These are phyloP conservation scores for Nothocercus julius DNA, from an alignment of 2,113 vertebrate genomes.

Conservation along the genomic window DNA sequence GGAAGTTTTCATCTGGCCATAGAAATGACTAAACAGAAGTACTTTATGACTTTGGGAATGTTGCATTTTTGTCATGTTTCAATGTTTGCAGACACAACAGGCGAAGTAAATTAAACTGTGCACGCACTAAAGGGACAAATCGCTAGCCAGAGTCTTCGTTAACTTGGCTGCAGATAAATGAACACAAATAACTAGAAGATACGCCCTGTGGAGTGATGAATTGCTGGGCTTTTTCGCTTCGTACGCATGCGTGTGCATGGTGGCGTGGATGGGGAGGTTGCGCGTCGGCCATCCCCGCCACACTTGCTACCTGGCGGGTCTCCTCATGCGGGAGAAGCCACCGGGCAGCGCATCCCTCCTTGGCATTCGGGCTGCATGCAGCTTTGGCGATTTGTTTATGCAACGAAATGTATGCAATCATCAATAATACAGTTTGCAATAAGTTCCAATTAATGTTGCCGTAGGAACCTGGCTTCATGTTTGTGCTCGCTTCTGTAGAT, in stretches of 20 bases:
- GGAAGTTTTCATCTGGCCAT: conserved; percentile 16
- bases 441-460: conserved; percentile 30
- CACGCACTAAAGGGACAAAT: background rate
- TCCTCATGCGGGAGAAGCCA: background rate
- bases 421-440: background rate
- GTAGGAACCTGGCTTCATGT: conserved; percentile 25
- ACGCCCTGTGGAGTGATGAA: background rate
- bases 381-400: conserved; percentile 20
- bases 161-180: background rate
- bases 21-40: conserved; percentile 6
- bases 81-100: conserved; percentile 17
- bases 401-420: background rate
- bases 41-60: background rate
- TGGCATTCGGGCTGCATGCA: background rate
- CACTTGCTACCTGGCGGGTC: background rate
- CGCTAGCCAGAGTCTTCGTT: background rate
- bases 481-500: conserved; percentile 27
- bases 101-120: conserved; percentile 44
- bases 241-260: fast-evolving
- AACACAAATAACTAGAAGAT: background rate
- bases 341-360: background rate
- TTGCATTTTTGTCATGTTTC: conserved; percentile 1
- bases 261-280: background rate
- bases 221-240: background rate
- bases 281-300: background rate